A percentile compares a stretch with the other conserved stretches of the same genome.
Evolutionary conservation across 2,797 vertebrate genomes (phyloP).

Genomic region (Onychomys arenicola): DNA sequence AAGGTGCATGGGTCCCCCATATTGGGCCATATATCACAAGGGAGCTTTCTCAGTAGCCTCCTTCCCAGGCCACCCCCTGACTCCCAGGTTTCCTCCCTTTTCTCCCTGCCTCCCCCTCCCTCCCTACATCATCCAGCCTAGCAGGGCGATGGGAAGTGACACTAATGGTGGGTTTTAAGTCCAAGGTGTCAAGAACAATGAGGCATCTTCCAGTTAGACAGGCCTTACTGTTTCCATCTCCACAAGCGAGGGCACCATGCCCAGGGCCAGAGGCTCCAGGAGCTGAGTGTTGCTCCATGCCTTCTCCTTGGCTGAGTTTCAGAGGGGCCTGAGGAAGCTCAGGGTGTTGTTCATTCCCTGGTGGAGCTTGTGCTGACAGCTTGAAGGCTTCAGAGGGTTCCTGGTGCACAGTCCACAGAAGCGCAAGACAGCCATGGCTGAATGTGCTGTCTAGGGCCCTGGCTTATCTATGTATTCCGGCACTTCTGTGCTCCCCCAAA

Average conservation of each 20-base stretch:
- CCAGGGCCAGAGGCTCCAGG: constrained; percentile 36
- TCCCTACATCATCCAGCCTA: neutral
- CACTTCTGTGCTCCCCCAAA: neutral
- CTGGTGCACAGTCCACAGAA: neutral
- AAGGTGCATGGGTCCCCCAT: rapidly evolving
- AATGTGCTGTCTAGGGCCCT: rapidly evolving
- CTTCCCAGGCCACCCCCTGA: rapidly evolving
- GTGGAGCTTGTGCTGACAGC: constrained; percentile 51
- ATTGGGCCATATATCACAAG: neutral
- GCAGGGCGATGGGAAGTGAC: neutral
- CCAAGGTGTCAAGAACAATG: constrained; percentile 65
- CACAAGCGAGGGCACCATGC: neutral
- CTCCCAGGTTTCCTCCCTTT: neutral
- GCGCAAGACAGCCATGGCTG: rapidly evolving
- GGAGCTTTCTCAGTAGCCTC: neutral
- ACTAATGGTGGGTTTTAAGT: constrained; percentile 54
- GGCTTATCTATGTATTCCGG: neutral
- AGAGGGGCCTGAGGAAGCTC: neutral
- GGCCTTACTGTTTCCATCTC: constrained; percentile 21
- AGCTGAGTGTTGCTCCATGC: neutral
- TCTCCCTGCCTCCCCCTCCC: neutral
- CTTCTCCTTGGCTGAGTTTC: neutral
- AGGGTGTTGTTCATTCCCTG: neutral
- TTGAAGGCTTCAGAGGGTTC: neutral
- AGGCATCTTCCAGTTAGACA: constrained; percentile 19